Evolutionary conservation across 2,888 invertebrate species (phyloP), one percentile per base, ranked within the genome.

Genomic region (Cabera pusaria): DNA sequence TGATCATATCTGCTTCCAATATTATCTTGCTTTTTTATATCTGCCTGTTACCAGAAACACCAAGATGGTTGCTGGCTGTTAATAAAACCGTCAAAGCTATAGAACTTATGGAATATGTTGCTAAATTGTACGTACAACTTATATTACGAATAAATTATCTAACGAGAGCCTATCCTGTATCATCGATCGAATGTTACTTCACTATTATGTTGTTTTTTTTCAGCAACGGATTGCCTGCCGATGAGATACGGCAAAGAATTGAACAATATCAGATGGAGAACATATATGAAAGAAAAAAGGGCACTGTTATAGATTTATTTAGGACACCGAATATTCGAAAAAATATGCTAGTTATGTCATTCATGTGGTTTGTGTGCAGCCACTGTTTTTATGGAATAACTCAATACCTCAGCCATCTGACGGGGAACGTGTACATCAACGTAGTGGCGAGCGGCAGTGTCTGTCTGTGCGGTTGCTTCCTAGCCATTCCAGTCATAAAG

Each of bases 311-410:
- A 0, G 94, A 95, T 73, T 78, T 95, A 23, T 91, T 95, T 47
- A 86, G 91, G 6, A 93, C 92, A 0, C 92, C 92, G 0, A 92
- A 92, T 59, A 80, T 95, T 72, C 83, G 95, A 35, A 73, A 82
- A 24, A 93, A 94, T 61, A 93, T 94, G 1, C 62, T 95, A 3
- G 90, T 91, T 22, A 93, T 95, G 77, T 92, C 92, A 42, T 93
- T 93, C 57, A 91, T 91, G 52, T 96, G 96, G 97, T 82, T 94
- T 5, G 93, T 93, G 0, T 93, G 95, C 42, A 95, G 96, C 23
- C 91, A 96, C 42, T 81, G 81, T 51, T 84, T 77, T 74, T 97
- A 95, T 63, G 96, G 97, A 0, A 91, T 96, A 39, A 91, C 94
- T 0, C 94, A 95, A 63, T 96, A 94, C 63, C 92, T 95, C 23